Evolutionary conservation across 2,888 invertebrate genomes (phyloP), one percentile per base, ranked within the genome.

Genomic region (Lamellibrachia columna): DNA sequence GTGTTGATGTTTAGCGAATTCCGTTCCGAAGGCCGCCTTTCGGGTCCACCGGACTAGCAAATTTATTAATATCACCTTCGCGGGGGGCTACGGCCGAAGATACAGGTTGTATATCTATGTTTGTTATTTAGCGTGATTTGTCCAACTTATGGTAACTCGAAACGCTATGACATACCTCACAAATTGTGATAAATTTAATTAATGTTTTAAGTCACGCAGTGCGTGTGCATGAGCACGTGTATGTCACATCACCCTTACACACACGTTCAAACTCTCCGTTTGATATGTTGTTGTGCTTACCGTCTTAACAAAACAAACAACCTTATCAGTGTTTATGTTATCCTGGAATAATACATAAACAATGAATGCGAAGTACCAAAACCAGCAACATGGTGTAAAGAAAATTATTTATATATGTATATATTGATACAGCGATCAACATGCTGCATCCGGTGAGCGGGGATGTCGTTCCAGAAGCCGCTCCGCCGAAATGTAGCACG

Each of bases 11-110:
- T 75, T 75, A 75, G n/a, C 75, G 75, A 75, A 75, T 75, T 75
- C 75, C 75, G 75, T 75, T 75, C 75, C 75, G 75, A 75, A 75
- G 75, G 75, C 75, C 75, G 75, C 75, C 75, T 75, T 75, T 75
- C 75, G 75, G 75, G 75, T 75, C 22, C 22, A 75, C 6, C 75
- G 75, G 75, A 75, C 75, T 11, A 75, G 75, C 4, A 15, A 6
- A 75, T 11, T 75, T 75, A 75, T 22, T 75, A 22, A 2, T n/a
- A 75, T 15, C 22, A 6, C 75, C 75, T 75, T 22, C 22, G 75
- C n/a, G 75, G 75, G 22, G 75, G 75, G 75, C 6, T 75, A 75
- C 75, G 75, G n/a, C 15, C 15, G 75, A 75, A 22, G 75, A 75
- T 22, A 75, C 75, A 75, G 75, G 75, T 15, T 75, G 75, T 75